Evolutionary conservation across 2,113 vertebrate genomes (phyloP).

Genomic region (Sphaerodactylus townsendi): DNA sequence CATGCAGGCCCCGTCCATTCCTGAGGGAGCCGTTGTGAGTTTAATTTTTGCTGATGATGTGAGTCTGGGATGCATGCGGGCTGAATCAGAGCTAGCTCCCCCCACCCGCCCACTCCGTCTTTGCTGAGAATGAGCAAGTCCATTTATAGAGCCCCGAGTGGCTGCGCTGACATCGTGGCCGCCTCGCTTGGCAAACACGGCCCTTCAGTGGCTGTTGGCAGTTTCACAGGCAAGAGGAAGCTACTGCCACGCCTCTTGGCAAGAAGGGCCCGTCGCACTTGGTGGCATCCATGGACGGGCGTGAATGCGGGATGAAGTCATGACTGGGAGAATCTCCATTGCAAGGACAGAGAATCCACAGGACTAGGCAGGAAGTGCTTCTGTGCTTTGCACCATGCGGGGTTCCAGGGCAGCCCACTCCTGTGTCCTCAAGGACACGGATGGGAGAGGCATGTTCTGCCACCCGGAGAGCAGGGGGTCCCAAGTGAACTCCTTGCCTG

Average conservation of each 20-base stretch:
- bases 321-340: background rate
- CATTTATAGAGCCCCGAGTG: conserved; percentile 25
- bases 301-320: background rate
- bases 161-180: background rate
- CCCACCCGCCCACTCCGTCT: background rate
- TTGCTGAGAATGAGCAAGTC: conserved; percentile 18
- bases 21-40: background rate
- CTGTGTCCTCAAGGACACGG: background rate
- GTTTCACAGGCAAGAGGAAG: background rate
- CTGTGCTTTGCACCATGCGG: background rate
- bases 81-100: conserved; percentile 7
- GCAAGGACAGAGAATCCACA: background rate
- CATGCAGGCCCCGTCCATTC: background rate
- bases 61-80: background rate
- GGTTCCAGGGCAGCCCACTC: background rate
- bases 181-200: background rate
- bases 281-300: background rate
- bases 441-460: background rate
- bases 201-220: background rate
- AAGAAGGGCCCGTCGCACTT: background rate
- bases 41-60: conserved; percentile 31
- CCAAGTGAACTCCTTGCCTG: background rate
- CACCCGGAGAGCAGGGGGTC: background rate
- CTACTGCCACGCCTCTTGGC: background rate
- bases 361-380: background rate